phyloP scores from a whole-genome alignment of 2,113 vertebrate genomes.

The Cromileptes altivelis region DNA sequence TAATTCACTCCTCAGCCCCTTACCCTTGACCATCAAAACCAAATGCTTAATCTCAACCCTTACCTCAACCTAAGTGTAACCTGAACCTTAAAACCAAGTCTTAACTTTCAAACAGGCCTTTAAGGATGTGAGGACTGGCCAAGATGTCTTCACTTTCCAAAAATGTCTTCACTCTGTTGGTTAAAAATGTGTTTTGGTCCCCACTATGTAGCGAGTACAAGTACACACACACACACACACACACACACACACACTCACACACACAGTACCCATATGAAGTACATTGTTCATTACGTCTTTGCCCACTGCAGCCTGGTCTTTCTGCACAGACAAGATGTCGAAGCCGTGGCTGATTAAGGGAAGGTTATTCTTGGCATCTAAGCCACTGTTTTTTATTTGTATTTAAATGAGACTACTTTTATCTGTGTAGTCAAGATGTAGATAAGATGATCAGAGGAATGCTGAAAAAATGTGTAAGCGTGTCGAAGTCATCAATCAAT shows the following conservation, averaged over 20 bases:
- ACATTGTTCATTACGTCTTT: conserved; percentile 13
- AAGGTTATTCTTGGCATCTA: not conserved
- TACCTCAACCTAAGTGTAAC: too few species aligned
- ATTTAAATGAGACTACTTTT: not conserved
- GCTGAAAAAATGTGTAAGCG: not conserved
- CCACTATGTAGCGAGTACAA: not conserved
- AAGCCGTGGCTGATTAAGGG: not conserved
- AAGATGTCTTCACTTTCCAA: too few species aligned
- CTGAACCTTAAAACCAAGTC: too few species aligned
- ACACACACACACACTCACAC: conserved; percentile 11
- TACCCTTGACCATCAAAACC: too few species aligned
- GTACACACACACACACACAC: not conserved
- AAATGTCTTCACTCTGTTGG: too few species aligned
- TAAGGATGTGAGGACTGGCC: too few species aligned
- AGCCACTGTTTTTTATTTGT: not conserved
- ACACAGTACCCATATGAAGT: not conserved
- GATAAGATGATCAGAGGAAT: not conserved
- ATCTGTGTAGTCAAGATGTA: not conserved
- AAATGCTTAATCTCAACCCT: too few species aligned
- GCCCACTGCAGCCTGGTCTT: not conserved
- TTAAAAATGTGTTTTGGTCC: too few species aligned
- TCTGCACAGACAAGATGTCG: not conserved
- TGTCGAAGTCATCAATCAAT: not conserved
- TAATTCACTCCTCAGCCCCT: too few species aligned
- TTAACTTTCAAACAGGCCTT: too few species aligned